A percentile compares a stretch with the other conserved stretches of the same genome.
These are phyloP conservation scores for Psilopsiagon aurifrons DNA, from an alignment of 2,113 vertebrate species.

Conservation along the genomic window DNA sequence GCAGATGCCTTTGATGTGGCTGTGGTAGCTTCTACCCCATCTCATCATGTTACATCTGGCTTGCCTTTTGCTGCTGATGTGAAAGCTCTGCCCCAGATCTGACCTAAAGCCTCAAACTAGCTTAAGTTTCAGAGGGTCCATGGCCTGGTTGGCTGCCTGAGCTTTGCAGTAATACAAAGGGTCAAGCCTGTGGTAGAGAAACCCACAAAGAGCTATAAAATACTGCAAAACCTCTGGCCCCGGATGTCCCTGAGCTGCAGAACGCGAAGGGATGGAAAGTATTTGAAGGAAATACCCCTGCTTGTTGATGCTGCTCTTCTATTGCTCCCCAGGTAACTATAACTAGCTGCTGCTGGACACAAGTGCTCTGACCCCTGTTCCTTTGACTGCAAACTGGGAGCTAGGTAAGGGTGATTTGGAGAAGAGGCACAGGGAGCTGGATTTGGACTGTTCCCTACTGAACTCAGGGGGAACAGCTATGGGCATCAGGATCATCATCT, in stretches of 20 bases:
- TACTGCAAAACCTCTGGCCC: background rate
- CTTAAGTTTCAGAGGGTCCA: background rate
- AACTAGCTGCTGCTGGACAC: background rate
- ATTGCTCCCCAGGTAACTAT: background rate
- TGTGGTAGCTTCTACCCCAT: rapidly evolving
- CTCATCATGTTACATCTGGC: rapidly evolving
- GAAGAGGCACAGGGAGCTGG: background rate
- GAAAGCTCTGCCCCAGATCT: background rate
- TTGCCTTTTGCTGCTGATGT: background rate
- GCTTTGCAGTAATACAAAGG: background rate
- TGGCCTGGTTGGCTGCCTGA: background rate
- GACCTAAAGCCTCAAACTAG: background rate
- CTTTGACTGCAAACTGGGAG: background rate
- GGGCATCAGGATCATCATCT: background rate
- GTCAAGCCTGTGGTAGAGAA: background rate
- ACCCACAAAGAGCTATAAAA: background rate
- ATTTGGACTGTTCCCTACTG: background rate
- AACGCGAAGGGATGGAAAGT: background rate
- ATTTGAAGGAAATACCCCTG: background rate
- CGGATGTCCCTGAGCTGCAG: background rate
- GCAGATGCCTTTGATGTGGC: background rate
- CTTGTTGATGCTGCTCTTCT: background rate
- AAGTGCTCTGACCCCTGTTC: background rate
- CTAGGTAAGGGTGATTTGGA: background rate
- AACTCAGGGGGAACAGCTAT: background rate